Base-by-base conservation (phyloP, 2,888 invertebrate species). In the Acanthoscelides obtectus region DNA sequence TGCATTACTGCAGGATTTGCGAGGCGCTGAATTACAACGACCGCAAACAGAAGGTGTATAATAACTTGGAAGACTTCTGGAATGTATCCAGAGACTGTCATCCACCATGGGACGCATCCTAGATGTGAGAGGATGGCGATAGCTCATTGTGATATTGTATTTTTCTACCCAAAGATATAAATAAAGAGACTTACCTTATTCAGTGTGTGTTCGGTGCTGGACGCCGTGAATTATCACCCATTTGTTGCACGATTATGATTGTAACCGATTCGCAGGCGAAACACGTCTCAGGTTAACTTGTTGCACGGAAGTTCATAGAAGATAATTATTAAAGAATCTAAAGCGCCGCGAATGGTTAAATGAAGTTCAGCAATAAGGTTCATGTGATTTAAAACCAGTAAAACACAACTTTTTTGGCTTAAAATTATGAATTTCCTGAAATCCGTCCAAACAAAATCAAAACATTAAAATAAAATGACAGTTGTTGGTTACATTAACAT, bases 1-100 rank as follows among this genome's bases (percentile, higher is more conserved):
- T 83, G 70, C 91, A 92, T 79, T 89, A 89, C 73, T 92, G 92
- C 79, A 87, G 91, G 71, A 80, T 91, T 8, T 92, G 92, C 79
- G 89, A 92, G 81, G 91, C 91, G n/a, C 83, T 92, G 19, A 90
- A 91, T 81, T 90, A 89, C 78, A 91, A 91, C 79, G 83, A 84
- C 20, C 82, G 79, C 64, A 72, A 74, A 0, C 68, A 65, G 0
- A 88, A 87, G 76, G 79, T 85, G 8, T 88, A 88, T 74, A 66
- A 81, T 3, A 75, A 86, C 74, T 76, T 89, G 19, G 81, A 83
- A 25, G 72, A 80, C 1, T 88, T 84, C 79, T 87, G 87, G 87
- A 85, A 76, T 71, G 73, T 74, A 1, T 72, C 72, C 25, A 79
- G 76, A 64, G 77, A 82, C 74, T 85, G 84, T 72, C 78, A 81